Conservation (phyloP, 30 jellyfish, hydroid and myxozoan genomes). For the Hydra vulgaris region DNA sequence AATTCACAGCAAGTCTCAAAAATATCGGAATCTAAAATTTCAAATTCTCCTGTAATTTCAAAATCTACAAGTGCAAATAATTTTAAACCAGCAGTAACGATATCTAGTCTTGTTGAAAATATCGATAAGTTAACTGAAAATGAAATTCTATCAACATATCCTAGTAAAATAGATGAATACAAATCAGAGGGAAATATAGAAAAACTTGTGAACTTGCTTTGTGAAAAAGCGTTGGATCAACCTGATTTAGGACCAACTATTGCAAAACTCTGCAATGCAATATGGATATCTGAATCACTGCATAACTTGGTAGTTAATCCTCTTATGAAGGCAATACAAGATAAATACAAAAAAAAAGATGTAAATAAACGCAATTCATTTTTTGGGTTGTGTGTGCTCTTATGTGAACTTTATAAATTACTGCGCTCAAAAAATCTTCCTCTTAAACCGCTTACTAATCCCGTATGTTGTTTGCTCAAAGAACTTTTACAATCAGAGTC, state of each 20-base stretch:
- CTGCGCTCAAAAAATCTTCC: constrained; percentile 28
- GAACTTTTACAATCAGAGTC: constrained; percentile 30
- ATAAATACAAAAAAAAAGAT: constrained; percentile 27
- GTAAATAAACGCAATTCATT: constrained; percentile 24
- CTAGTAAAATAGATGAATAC: neutral
- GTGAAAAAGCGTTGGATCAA: constrained; percentile 15
- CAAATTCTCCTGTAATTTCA: no score
- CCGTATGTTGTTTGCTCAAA: constrained; percentile 37
- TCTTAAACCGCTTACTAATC: constrained; percentile 32
- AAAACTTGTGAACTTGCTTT: constrained; percentile 8
- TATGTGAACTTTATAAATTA: constrained; percentile 44
- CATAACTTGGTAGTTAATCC: constrained; percentile 24
- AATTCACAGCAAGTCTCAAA: no score
- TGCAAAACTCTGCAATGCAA: constrained; percentile 17
- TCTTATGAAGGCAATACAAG: constrained; percentile 32
- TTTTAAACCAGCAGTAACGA: neutral
- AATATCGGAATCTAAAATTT: no score
- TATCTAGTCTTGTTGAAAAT: neutral
- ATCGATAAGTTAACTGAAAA: neutral
- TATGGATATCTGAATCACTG: constrained; percentile 5
- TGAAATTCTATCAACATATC: constrained; percentile 14
- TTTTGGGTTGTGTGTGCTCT: constrained; percentile 25
- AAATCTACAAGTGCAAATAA: neutral
- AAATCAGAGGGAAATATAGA: neutral
- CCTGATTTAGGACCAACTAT: constrained; percentile 16